These are phyloP conservation scores for Tenualosa thibaudeaui DNA, from an alignment of 2,797 vertebrate species.

Conservation along the genomic window DNA sequence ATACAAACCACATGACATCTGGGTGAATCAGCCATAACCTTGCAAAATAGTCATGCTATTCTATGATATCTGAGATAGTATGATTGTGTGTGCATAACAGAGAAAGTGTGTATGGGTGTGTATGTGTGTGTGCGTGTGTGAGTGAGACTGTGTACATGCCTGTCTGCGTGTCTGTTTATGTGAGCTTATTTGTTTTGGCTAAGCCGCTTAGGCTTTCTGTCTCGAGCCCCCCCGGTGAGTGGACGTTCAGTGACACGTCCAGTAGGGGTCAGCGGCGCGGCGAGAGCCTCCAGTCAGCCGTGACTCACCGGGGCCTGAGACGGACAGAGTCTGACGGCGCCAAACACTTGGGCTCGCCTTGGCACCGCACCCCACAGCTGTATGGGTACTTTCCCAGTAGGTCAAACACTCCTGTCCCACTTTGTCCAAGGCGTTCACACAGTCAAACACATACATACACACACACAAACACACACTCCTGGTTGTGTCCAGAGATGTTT, in stretches of 20 bases:
- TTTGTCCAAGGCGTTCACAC: neutral
- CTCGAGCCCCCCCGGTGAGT: neutral
- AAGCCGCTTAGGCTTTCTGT: constrained; percentile 12
- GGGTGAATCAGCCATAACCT: neutral
- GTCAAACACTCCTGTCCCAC: neutral
- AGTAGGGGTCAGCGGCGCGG: neutral
- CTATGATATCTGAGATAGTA: neutral
- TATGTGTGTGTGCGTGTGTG: neutral
- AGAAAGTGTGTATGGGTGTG: neutral
- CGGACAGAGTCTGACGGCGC: neutral
- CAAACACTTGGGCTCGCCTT: neutral
- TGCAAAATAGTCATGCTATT: too few species aligned
- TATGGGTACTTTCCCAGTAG: neutral
- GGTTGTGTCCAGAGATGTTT: constrained; percentile 44
- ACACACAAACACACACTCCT: constrained; percentile 18
- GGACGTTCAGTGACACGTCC: constrained; percentile 29
- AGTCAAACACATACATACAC: constrained; percentile 6
- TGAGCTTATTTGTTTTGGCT: neutral
- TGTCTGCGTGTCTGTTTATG: neutral
- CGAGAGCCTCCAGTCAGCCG: neutral
- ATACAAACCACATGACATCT: constrained; percentile 1
- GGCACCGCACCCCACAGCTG: neutral
- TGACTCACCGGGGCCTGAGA: neutral
- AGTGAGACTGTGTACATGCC: neutral
- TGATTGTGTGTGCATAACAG: neutral